Evolutionary conservation across 2,113 vertebrate genomes (phyloP).

Genomic region (Calyptomena viridis): DNA sequence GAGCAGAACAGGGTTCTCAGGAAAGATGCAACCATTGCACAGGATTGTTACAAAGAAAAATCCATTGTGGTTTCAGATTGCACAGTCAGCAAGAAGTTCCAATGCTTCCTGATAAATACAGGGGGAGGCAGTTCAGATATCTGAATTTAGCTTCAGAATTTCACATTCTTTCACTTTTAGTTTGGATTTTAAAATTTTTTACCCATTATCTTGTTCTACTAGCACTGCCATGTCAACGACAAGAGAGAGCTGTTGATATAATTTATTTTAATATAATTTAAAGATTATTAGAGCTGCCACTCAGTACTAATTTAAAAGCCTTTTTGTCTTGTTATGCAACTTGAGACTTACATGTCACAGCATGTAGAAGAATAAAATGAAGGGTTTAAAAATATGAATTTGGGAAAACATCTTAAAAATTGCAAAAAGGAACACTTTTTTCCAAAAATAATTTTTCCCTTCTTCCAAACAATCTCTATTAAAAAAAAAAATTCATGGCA

Average conservation of each 20-base stretch:
- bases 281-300: neutral
- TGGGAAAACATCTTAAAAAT: neutral
- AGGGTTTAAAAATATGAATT: conserved; percentile 17
- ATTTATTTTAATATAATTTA: conserved; percentile 11
- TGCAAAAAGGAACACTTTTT: neutral
- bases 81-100: neutral
- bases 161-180: neutral
- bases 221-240: neutral
- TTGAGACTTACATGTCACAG: neutral
- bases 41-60: neutral
- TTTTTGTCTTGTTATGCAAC: neutral
- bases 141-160: neutral
- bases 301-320: neutral
- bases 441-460: neutral
- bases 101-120: neutral
- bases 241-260: neutral
- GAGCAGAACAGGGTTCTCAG: neutral
- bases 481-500: neutral
- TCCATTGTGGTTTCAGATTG: neutral
- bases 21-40: neutral
- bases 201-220: neutral
- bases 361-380: neutral
- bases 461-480: neutral
- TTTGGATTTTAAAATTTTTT: neutral
- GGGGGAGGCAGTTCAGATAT: neutral